Percentiles rank a stretch among this genome's conserved stretches.
Conservation (phyloP, 2,113 vertebrate species). For the Hystrix cristata region DNA sequence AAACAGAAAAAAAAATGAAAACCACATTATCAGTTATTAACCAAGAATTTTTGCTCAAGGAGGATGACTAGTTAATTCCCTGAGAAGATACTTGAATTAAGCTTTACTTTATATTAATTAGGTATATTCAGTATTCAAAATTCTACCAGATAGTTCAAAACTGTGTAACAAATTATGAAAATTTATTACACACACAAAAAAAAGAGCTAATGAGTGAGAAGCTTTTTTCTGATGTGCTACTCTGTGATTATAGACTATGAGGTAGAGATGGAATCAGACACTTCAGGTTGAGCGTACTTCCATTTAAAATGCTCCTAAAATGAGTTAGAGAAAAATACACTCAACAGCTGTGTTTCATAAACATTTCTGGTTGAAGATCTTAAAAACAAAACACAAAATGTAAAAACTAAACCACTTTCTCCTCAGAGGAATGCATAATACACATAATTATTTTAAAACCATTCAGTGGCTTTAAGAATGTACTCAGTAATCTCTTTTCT, state of each 20-base stretch:
- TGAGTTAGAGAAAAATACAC: conserved; percentile 64
- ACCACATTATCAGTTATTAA: neutral
- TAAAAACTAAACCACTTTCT: neutral
- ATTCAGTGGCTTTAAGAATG: conserved; percentile 7
- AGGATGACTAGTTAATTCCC: neutral
- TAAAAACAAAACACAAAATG: neutral
- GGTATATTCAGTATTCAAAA: conserved; percentile 64
- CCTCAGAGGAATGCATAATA: neutral
- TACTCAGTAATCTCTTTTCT: neutral
- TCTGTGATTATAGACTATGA: conserved; percentile 60
- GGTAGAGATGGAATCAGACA: conserved; percentile 42
- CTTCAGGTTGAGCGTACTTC: neutral
- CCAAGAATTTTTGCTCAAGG: neutral
- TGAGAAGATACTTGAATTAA: conserved; percentile 41
- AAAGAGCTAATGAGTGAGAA: neutral
- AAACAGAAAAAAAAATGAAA: conserved; percentile 13
- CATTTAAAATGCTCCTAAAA: conserved; percentile 68
- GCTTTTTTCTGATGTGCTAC: neutral
- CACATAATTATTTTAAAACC: neutral
- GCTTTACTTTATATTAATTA: conserved; percentile 72
- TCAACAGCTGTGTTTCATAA: conserved; percentile 31
- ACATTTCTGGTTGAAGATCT: neutral
- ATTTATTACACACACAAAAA: conserved; percentile 58
- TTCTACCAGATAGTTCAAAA: conserved; percentile 75
- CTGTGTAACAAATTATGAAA: conserved; percentile 54